Percentiles rank a stretch among this genome's conserved stretches.
phyloP scores from a whole-genome alignment of 2,797 vertebrate genomes.

The Anniella stebbinsi region DNA sequence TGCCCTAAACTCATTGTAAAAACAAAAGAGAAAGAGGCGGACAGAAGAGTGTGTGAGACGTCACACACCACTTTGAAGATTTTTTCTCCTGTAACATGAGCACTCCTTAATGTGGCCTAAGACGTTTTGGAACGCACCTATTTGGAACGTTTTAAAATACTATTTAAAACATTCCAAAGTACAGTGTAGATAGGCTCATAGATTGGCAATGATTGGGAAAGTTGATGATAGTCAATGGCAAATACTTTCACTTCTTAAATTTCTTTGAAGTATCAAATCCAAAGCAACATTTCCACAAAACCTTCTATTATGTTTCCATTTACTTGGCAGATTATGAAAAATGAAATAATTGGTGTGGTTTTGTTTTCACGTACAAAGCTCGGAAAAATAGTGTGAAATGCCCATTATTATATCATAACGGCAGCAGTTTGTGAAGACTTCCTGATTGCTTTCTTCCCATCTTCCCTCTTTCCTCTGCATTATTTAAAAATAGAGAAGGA shows the following conservation, averaged over 20 bases:
- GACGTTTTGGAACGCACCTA: too few relatives aligned
- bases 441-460: not conserved
- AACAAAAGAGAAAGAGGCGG: too few relatives aligned
- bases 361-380: slow-evolving; percentile 64
- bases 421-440: not conserved
- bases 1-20: too few relatives aligned
- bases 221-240: not conserved
- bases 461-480: not conserved
- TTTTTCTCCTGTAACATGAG: too few relatives aligned
- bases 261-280: slow-evolving; percentile 63
- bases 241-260: not conserved
- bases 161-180: too few relatives aligned
- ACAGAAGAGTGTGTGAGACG: too few relatives aligned
- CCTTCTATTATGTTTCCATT: slow-evolving; percentile 61
- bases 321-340: slow-evolving; percentile 67
- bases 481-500: slow-evolving; percentile 30
- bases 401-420: slow-evolving; percentile 50
- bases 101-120: too few relatives aligned
- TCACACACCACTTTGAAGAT: too few relatives aligned
- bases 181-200: too few relatives aligned
- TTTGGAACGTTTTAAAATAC: too few relatives aligned
- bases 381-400: slow-evolving; percentile 64
- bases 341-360: slow-evolving; percentile 61
- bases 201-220: not conserved
- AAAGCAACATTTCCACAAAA: slow-evolving; percentile 69